A percentile compares a stretch with the other conserved stretches of the same genome.
Conservation (phyloP, 2,113 vertebrate genomes). For the Girardinichthys multiradiatus region DNA sequence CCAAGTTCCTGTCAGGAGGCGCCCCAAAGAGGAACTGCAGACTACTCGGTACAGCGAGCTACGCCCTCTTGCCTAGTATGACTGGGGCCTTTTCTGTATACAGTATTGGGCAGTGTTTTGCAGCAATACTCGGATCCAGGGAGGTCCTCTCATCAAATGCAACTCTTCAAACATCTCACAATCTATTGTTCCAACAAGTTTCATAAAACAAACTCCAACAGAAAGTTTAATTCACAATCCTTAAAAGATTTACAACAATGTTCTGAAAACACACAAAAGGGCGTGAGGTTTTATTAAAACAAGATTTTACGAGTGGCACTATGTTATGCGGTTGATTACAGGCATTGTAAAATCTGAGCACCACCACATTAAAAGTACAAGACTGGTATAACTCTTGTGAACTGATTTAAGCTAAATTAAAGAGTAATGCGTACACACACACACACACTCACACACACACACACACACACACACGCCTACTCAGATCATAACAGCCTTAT, state of each 20-base stretch:
- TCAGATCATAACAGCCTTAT: slow-evolving; percentile 28
- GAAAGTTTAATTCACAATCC: slow-evolving; percentile 49
- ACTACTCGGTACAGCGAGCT: slow-evolving; percentile 66
- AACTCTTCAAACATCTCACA: slow-evolving; percentile 23
- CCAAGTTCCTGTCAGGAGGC: slow-evolving; percentile 83
- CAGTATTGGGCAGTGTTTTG: slow-evolving; percentile 58
- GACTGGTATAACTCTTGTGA: slow-evolving; percentile 43
- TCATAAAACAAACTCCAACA: slow-evolving; percentile 45
- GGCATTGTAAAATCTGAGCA: slow-evolving; percentile 65
- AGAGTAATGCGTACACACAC: not conserved
- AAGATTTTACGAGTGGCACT: slow-evolving; percentile 57
- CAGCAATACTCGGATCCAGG: slow-evolving; percentile 57
- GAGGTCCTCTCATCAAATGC: slow-evolving; percentile 62
- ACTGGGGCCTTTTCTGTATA: slow-evolving; percentile 44
- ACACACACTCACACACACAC: not conserved
- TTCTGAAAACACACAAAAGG: slow-evolving; percentile 52
- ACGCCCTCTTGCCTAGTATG: slow-evolving; percentile 65
- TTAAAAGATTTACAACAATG: slow-evolving; percentile 63
- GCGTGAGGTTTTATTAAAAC: slow-evolving; percentile 49
- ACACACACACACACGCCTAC: slow-evolving; percentile 14
- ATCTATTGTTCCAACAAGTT: slow-evolving; percentile 39
- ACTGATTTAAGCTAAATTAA: slow-evolving; percentile 45
- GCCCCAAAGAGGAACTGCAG: slow-evolving; percentile 80
- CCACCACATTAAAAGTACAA: slow-evolving; percentile 56
- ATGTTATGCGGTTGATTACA: slow-evolving; percentile 57